phyloP scores from a whole-genome alignment of 2,888 invertebrate species.

The Rotaria magnacalcarata region DNA sequence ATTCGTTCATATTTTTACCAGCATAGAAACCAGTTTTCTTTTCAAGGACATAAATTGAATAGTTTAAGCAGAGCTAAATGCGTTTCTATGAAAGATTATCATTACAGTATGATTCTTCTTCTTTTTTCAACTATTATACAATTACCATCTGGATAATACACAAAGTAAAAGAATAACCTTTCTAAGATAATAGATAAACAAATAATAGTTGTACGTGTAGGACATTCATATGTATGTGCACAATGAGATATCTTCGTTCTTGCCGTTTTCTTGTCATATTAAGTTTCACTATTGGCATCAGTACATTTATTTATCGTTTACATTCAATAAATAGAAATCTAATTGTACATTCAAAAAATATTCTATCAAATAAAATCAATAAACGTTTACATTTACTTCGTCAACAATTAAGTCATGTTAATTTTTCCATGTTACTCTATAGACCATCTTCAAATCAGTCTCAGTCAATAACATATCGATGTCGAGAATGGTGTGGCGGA shows the following conservation, averaged over 20 bases:
- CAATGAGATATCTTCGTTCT: neutral
- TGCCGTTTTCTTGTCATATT: neutral
- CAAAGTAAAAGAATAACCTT: neutral
- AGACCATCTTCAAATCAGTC: neutral
- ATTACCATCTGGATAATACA: neutral
- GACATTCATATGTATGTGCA: neutral
- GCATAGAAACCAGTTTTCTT: no score
- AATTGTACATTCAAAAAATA: neutral
- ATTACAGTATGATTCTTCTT: neutral
- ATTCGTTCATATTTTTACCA: no score
- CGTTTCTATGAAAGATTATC: neutral
- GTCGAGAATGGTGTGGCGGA: neutral
- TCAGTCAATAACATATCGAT: neutral
- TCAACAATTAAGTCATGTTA: neutral
- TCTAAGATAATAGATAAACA: neutral
- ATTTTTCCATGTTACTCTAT: neutral
- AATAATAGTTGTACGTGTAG: neutral
- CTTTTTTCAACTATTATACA: neutral
- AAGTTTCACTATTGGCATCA: neutral
- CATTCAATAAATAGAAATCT: neutral
- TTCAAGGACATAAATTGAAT: no score
- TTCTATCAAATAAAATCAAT: neutral
- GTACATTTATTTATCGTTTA: neutral
- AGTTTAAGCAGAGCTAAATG: no score
- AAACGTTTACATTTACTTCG: neutral